Conservation (phyloP, 2,797 vertebrate genomes). For the Bufotes viridis region DNA sequence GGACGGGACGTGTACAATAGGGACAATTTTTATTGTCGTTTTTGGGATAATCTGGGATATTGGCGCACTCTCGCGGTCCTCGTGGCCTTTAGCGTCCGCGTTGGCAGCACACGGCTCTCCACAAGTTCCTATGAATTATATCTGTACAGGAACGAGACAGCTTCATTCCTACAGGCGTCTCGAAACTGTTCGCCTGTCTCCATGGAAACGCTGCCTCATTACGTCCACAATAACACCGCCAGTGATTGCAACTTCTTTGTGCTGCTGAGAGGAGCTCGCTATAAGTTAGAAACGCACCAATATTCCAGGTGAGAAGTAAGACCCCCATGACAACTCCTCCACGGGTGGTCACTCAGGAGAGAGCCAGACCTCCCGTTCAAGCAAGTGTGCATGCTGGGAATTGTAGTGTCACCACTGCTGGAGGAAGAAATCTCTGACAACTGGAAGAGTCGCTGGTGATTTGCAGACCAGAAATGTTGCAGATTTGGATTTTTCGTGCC, state of each 20-base stretch:
- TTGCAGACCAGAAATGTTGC: too few relatives aligned
- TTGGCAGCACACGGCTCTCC: neutral
- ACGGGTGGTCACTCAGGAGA: neutral
- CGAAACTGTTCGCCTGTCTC: constrained; percentile 41
- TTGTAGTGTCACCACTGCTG: too few relatives aligned
- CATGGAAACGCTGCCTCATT: constrained; percentile 45
- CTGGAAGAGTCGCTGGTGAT: too few relatives aligned
- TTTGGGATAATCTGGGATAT: neutral
- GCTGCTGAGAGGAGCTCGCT: neutral
- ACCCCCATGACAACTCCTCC: neutral
- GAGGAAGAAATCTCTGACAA: too few relatives aligned
- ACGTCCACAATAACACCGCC: constrained; percentile 28
- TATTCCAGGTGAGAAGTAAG: neutral
- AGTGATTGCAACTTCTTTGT: constrained; percentile 27
- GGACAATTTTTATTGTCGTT: neutral
- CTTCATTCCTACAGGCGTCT: constrained; percentile 45
- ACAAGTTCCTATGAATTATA: constrained; percentile 15
- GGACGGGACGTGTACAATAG: neutral
- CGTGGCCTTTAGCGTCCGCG: too few relatives aligned
- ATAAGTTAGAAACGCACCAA: neutral
- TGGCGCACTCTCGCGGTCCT: neutral
- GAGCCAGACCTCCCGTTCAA: neutral
- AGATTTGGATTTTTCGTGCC: too few relatives aligned
- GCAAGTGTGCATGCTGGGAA: too few relatives aligned
- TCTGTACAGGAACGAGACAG: constrained; percentile 18